A percentile compares a stretch with the other conserved stretches of the same genome.
Evolutionary conservation across 2,113 vertebrate species (phyloP).

Genomic region (Pelodiscus sinensis): DNA sequence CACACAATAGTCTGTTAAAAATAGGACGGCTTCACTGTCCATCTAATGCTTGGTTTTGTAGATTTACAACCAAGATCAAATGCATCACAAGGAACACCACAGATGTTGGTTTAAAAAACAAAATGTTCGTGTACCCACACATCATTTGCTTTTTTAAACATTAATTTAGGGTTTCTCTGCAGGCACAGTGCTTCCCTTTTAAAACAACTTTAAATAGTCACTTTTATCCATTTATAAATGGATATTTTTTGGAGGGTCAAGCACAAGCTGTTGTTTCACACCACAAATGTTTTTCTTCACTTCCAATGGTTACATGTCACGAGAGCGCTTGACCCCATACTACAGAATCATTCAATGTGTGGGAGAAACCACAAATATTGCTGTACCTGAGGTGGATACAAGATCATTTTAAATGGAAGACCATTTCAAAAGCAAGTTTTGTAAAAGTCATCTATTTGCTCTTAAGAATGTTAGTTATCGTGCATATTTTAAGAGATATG

Average conservation of each 20-base stretch:
- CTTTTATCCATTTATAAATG: slow-evolving; percentile 81
- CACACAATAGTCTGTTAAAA: slow-evolving; percentile 73
- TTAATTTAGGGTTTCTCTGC: slow-evolving; percentile 76
- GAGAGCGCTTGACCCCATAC: slow-evolving; percentile 60
- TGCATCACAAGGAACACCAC: slow-evolving; percentile 70
- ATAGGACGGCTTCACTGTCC: slow-evolving; percentile 53
- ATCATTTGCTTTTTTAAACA: slow-evolving; percentile 77
- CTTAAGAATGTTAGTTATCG: slow-evolving; percentile 8
- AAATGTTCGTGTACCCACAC: slow-evolving; percentile 73
- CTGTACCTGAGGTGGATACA: slow-evolving; percentile 46
- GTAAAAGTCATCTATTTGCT: neutral
- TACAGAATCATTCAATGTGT: slow-evolving; percentile 67
- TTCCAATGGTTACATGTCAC: slow-evolving; percentile 76
- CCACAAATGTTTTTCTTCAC: slow-evolving; percentile 78
- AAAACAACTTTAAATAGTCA: slow-evolving; percentile 78
- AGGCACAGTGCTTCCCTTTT: slow-evolving; percentile 76
- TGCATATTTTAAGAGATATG: neutral
- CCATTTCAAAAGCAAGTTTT: slow-evolving; percentile 64
- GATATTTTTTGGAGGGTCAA: slow-evolving; percentile 72
- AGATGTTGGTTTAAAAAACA: slow-evolving; percentile 71
- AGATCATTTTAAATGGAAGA: slow-evolving; percentile 59
- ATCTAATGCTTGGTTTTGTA: slow-evolving; percentile 60
- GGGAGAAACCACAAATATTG: slow-evolving; percentile 56
- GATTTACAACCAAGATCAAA: slow-evolving; percentile 73
- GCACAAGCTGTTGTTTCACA: slow-evolving; percentile 72